phyloP scores from a whole-genome alignment of 2,113 vertebrate genomes.

The Stegostoma tigrinum region DNA sequence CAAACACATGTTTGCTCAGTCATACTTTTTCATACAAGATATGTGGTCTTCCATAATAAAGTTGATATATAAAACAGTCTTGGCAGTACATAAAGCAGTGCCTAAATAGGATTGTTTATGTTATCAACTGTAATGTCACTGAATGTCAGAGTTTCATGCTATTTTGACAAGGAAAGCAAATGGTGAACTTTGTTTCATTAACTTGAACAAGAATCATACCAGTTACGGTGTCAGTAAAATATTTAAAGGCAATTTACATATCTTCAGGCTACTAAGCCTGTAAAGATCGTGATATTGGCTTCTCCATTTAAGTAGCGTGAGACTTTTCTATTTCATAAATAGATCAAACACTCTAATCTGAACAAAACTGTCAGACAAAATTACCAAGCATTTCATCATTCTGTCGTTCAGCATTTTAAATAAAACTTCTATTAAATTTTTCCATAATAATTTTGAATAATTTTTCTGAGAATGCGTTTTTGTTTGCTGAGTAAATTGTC shows the following conservation, averaged over 20 bases:
- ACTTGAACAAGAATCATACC: neutral
- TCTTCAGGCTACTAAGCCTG: neutral
- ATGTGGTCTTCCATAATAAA: neutral
- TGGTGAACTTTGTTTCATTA: neutral
- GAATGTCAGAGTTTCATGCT: neutral
- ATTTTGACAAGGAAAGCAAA: neutral
- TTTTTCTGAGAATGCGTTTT: neutral
- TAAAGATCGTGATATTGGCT: neutral
- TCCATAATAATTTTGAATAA: neutral
- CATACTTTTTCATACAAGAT: neutral
- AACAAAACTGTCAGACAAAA: neutral
- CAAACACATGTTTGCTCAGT: neutral
- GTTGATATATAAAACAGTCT: neutral
- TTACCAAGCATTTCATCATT: neutral
- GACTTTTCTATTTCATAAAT: neutral
- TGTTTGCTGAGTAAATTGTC: neutral
- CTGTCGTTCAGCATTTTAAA: neutral
- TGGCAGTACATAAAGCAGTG: neutral
- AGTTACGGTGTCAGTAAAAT: neutral
- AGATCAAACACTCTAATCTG: neutral
- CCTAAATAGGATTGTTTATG: neutral
- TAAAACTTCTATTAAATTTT: neutral
- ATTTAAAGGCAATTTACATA: neutral
- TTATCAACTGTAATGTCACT: neutral
- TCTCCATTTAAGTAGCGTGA: neutral